These are phyloP conservation scores for Plutomurus gul DNA, from an alignment of 1,140 invertebrate genomes.

Conservation along the genomic window DNA sequence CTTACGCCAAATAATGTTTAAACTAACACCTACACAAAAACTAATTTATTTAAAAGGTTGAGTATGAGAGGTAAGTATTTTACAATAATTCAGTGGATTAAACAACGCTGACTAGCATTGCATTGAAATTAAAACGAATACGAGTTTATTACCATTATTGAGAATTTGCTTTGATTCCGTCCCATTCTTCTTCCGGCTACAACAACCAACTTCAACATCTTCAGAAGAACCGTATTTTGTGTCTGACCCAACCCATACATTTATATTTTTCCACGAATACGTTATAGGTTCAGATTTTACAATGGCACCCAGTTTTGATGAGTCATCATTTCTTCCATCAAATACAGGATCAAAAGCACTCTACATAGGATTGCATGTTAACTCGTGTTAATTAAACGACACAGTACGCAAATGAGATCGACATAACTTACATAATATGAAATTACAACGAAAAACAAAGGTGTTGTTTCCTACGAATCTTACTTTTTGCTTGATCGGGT, in stretches of 20 bases:
- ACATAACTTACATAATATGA: too few species aligned
- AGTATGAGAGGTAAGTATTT: too few species aligned
- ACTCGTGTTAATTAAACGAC: neutral
- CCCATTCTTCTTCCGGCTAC: constrained; percentile 9
- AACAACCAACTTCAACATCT: constrained; percentile 57
- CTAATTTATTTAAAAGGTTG: too few species aligned
- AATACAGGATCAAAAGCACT: neutral
- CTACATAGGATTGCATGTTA: neutral
- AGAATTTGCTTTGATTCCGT: constrained; percentile 61
- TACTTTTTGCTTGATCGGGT: too few species aligned
- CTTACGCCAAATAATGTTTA: too few species aligned
- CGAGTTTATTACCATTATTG: constrained; percentile 69
- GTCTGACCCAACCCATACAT: constrained; percentile 42
- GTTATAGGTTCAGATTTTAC: constrained; percentile 38
- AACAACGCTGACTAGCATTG: too few species aligned
- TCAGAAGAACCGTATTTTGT: constrained; percentile 47
- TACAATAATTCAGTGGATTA: too few species aligned
- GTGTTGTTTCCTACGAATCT: too few species aligned
- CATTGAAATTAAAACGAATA: too few species aligned
- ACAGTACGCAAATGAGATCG: too few species aligned
- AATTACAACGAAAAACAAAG: too few species aligned
- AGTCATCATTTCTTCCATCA: neutral
- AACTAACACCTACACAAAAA: too few species aligned
- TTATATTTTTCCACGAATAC: constrained; percentile 49
- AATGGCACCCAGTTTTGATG: neutral